Evolutionary conservation across 2,797 vertebrate species (phyloP).

Genomic region (Enteromius radiatus): DNA sequence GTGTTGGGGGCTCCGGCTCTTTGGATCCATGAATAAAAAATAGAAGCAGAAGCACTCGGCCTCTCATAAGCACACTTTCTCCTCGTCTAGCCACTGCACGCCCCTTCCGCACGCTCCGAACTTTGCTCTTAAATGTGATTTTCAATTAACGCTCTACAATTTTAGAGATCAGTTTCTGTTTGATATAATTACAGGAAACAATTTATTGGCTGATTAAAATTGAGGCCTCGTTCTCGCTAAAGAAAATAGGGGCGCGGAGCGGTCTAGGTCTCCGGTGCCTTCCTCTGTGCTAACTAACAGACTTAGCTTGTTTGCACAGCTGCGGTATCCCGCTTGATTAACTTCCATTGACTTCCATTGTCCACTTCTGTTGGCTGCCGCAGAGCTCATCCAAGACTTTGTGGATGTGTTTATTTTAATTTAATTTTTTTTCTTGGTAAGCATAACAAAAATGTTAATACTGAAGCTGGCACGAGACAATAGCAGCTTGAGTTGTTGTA

Average conservation of each 20-base stretch:
- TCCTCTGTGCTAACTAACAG: slow-evolving; percentile 72
- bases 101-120: slow-evolving; percentile 66
- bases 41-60: slow-evolving; percentile 55
- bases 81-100: not conserved
- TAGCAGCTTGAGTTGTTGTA: slow-evolving; percentile 19
- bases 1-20: slow-evolving; percentile 71
- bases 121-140: slow-evolving; percentile 94
- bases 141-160: slow-evolving; percentile 92
- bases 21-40: slow-evolving; percentile 80
- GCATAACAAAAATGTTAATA: slow-evolving; percentile 23
- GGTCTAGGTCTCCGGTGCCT: slow-evolving; percentile 67
- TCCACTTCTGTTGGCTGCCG: slow-evolving; percentile 72
- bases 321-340: slow-evolving; percentile 85
- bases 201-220: slow-evolving; percentile 96
- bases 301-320: slow-evolving; percentile 90
- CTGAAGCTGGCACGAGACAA: slow-evolving; percentile 3
- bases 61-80: slow-evolving; percentile 48
- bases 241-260: slow-evolving; percentile 81
- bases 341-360: slow-evolving; percentile 79
- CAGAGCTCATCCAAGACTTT: slow-evolving; percentile 50
- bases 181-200: slow-evolving; percentile 96
- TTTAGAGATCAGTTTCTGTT: slow-evolving; percentile 90
- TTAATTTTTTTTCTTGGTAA: not conserved
- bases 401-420: slow-evolving; percentile 23
- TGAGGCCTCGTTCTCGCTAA: slow-evolving; percentile 84